phyloP scores from a whole-genome alignment of 1,140 invertebrate species.

The Microvelia longipes region DNA sequence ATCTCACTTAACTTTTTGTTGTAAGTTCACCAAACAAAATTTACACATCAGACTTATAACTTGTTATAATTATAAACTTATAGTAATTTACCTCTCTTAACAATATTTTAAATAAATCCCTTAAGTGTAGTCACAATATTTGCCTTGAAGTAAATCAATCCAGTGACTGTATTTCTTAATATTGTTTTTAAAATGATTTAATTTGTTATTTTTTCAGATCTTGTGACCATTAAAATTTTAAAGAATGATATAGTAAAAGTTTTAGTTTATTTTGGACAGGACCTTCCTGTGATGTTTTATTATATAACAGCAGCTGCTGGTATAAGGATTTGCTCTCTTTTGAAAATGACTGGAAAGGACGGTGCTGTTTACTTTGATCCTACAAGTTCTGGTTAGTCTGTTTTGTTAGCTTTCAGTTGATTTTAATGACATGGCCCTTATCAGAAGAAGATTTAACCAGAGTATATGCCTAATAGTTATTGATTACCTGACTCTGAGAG shows the following conservation, averaged over 20 bases:
- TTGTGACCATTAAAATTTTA: conserved; percentile 36
- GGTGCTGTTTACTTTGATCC: conserved; percentile 39
- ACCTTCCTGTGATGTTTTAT: conserved; percentile 58
- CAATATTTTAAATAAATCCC: too few species aligned
- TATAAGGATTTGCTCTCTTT: conserved; percentile 43
- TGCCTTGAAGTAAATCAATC: too few species aligned
- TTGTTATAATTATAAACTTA: too few species aligned
- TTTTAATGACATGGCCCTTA: not conserved
- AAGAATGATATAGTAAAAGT: conserved; percentile 51
- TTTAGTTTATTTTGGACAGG: conserved; percentile 53
- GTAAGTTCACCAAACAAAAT: too few species aligned
- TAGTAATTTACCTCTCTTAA: too few species aligned
- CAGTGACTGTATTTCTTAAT: not conserved
- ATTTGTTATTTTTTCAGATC: conserved; percentile 24
- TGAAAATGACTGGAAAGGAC: conserved; percentile 44
- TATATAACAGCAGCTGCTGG: conserved; percentile 50
- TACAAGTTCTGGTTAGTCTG: conserved; percentile 41
- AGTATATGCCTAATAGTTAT: not conserved
- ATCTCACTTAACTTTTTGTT: too few species aligned
- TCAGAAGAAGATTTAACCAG: conserved; percentile 1
- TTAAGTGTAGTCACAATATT: too few species aligned
- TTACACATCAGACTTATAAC: too few species aligned
- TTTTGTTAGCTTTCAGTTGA: not conserved
- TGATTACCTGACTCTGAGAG: not conserved
- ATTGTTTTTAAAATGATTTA: not conserved